A percentile compares a stretch with the other conserved stretches of the same genome.
Evolutionary conservation across 2,113 vertebrate species (phyloP).

Genomic region (Indicator indicator): DNA sequence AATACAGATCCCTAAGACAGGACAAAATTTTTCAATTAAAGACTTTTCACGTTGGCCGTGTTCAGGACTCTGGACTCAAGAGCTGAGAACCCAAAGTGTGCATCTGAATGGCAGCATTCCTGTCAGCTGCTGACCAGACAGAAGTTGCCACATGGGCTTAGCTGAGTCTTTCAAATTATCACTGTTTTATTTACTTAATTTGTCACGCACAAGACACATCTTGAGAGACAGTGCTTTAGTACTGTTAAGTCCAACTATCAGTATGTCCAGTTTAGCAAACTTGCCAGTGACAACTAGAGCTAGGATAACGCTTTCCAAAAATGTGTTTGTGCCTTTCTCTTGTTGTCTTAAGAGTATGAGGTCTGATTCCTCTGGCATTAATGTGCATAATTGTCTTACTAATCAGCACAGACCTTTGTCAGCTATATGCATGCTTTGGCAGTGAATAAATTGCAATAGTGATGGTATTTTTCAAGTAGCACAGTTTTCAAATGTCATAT

Average conservation of each 20-base stretch:
- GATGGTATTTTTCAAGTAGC: not conserved
- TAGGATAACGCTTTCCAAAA: not conserved
- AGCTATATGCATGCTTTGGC: not conserved
- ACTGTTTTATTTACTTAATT: not conserved
- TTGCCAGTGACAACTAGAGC: not conserved
- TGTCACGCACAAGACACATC: rapidly evolving
- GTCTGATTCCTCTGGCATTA: conserved; percentile 14
- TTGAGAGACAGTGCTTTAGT: not conserved
- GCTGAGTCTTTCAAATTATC: not conserved
- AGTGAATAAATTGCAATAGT: not conserved
- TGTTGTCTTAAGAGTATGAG: not conserved
- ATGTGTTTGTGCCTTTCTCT: not conserved
- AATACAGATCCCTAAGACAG: not conserved
- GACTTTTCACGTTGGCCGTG: not conserved
- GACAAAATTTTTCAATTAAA: not conserved
- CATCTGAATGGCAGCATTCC: not conserved
- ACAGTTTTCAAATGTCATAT: not conserved
- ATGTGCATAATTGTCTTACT: conserved; percentile 2
- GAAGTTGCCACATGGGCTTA: not conserved
- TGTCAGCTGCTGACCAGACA: not conserved
- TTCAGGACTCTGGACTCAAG: not conserved
- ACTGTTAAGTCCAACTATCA: not conserved
- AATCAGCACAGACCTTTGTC: conserved; percentile 1
- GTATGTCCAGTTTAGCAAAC: not conserved
- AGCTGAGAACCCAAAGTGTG: not conserved